These are phyloP conservation scores for Halcyon malimbica DNA, from an alignment of 2,113 vertebrate species.

Conservation along the genomic window DNA sequence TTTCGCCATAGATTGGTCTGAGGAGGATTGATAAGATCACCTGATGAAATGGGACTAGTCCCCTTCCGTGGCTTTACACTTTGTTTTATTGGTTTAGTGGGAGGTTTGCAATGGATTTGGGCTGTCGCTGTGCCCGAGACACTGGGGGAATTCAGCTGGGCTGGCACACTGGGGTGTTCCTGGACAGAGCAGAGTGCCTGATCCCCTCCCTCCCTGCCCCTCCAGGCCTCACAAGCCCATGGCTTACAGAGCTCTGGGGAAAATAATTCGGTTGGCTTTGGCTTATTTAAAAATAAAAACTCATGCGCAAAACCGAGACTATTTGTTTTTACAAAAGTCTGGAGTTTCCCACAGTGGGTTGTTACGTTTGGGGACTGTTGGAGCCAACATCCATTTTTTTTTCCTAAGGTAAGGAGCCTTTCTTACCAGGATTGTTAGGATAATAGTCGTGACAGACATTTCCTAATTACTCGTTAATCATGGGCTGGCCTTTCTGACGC, in stretches of 20 bases:
- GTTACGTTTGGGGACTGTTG: not conserved
- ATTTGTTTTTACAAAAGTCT: constrained; percentile 14
- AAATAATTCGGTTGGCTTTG: not conserved
- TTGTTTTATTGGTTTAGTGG: not conserved
- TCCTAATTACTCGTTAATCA: not conserved
- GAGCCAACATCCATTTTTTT: not conserved
- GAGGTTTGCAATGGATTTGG: not conserved
- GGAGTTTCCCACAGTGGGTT: constrained; percentile 17
- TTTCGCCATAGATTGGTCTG: not conserved
- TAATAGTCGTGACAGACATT: not conserved
- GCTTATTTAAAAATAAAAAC: constrained; percentile 43
- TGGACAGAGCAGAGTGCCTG: not conserved
- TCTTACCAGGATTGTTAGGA: not conserved
- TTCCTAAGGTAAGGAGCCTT: constrained; percentile 1
- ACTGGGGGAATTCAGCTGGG: not conserved
- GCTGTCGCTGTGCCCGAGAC: not conserved
- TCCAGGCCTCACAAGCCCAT: not conserved
- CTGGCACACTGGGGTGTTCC: not conserved
- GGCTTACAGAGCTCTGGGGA: not conserved
- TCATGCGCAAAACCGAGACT: not conserved
- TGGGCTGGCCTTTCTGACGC: not conserved
- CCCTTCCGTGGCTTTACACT: not conserved
- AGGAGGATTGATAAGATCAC: not conserved
- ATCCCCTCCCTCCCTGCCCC: not conserved
- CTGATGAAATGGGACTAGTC: not conserved